These are phyloP conservation scores for Tiliacea aurago DNA, from an alignment of 2,888 invertebrate species.

Conservation along the genomic window DNA sequence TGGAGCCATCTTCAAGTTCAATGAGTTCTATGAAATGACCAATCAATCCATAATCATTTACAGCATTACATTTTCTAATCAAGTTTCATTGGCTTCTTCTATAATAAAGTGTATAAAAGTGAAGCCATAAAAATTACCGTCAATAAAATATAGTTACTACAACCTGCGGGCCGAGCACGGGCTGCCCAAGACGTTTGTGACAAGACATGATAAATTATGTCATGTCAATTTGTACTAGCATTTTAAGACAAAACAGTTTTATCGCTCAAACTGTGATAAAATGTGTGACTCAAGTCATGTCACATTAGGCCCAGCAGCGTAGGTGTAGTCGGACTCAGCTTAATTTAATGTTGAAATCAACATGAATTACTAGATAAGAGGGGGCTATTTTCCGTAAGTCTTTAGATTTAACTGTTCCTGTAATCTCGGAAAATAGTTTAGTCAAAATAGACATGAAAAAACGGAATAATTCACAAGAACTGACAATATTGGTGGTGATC, in stretches of 20 bases:
- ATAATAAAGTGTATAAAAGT: slow-evolving; percentile 24
- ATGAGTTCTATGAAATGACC: neutral
- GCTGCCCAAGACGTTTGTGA: too few relatives aligned
- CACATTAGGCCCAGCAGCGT: too few relatives aligned
- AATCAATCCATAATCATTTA: slow-evolving; percentile 14
- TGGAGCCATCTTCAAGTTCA: neutral
- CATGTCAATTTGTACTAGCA: too few relatives aligned
- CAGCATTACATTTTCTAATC: slow-evolving; percentile 39
- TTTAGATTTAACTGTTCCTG: neutral
- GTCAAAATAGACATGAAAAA: too few relatives aligned
- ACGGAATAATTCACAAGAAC: neutral
- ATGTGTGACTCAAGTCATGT: too few relatives aligned
- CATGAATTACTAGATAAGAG: neutral
- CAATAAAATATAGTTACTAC: slow-evolving; percentile 26
- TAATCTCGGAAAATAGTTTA: neutral
- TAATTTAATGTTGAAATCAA: slow-evolving; percentile 20
- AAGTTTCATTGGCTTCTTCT: slow-evolving; percentile 49
- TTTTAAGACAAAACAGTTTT: too few relatives aligned
- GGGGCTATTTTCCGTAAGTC: neutral
- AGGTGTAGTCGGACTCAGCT: neutral
- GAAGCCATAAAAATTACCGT: slow-evolving; percentile 30
- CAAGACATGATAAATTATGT: too few relatives aligned
- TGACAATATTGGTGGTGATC: neutral
- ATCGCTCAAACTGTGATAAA: too few relatives aligned
- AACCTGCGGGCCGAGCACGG: too few relatives aligned